A percentile compares a stretch with the other conserved stretches of the same genome.
Evolutionary conservation across 2,797 vertebrate species (phyloP).

Genomic region (Gymnodraco acuticeps): DNA sequence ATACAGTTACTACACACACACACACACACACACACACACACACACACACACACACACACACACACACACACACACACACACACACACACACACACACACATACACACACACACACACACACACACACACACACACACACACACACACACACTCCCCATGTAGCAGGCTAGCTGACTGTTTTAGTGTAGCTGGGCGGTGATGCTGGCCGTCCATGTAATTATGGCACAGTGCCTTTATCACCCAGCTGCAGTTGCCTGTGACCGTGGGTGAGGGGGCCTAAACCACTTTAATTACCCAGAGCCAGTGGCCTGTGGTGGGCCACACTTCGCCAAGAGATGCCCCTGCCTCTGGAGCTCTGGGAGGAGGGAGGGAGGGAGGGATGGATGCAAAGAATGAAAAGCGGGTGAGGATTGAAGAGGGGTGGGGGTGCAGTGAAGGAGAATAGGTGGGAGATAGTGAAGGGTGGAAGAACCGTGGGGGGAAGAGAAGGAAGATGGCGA

Average conservation of each 20-base stretch:
- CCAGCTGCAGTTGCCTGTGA: constrained; percentile 87
- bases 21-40: constrained; percentile 41
- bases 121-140: constrained; percentile 58
- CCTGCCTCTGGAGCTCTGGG: constrained; percentile 72
- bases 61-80: constrained; percentile 52
- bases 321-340: constrained; percentile 80
- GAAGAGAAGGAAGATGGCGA: constrained; percentile 44
- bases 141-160: constrained; percentile 59
- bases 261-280: constrained; percentile 84
- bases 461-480: constrained; percentile 48
- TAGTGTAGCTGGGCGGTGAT: constrained; percentile 84
- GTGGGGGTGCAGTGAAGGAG: constrained; percentile 36
- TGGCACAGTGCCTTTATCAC: constrained; percentile 87
- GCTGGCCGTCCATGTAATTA: constrained; percentile 88
- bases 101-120: constrained; percentile 47
- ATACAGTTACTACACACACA: constrained; percentile 70
- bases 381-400: constrained; percentile 56
- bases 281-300: constrained; percentile 89
- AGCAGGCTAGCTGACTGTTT: constrained; percentile 82
- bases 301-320: constrained; percentile 86
- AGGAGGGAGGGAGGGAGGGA: constrained; percentile 24
- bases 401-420: constrained; percentile 37
- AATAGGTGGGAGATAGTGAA: constrained; percentile 62
- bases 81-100: constrained; percentile 36
- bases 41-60: constrained; percentile 37